These are phyloP conservation scores for Lepidostoma basale DNA, from an alignment of 1,140 invertebrate species.

Conservation along the genomic window DNA sequence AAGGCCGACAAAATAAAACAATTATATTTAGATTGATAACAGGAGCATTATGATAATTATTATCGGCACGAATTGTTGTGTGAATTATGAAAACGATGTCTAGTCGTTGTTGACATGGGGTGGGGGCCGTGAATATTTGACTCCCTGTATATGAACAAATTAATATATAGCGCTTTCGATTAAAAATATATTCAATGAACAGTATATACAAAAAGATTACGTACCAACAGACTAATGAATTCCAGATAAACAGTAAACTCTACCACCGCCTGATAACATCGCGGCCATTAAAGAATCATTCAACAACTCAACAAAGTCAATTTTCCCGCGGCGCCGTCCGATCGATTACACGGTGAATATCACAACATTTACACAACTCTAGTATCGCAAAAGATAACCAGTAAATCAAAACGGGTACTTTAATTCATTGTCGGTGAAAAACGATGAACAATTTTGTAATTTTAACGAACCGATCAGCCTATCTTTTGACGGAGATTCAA, in stretches of 20 bases:
- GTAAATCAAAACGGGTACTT: conserved; percentile 1
- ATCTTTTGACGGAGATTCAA: conserved; percentile 41
- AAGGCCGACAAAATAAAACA: too few relatives aligned
- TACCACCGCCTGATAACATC: conserved; percentile 35
- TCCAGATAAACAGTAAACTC: conserved; percentile 23
- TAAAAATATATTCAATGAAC: conserved; percentile 1
- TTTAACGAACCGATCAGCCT: conserved; percentile 3
- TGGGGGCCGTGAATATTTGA: conserved; percentile 9
- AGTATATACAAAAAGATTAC: background rate
- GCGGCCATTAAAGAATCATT: conserved; percentile 35
- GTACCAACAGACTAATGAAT: background rate
- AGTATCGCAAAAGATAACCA: conserved; percentile 16
- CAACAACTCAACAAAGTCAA: conserved; percentile 29
- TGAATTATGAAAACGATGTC: conserved; percentile 19
- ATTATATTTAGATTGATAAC: too few relatives aligned
- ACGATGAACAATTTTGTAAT: conserved; percentile 8
- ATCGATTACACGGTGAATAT: conserved; percentile 11
- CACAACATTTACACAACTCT: conserved; percentile 21
- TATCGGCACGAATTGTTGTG: too few relatives aligned
- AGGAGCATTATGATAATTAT: too few relatives aligned
- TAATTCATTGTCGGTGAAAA: conserved; percentile 19
- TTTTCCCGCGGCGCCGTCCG: conserved; percentile 33
- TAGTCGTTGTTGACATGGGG: conserved; percentile 23
- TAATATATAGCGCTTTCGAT: background rate
- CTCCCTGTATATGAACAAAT: background rate